Evolutionary conservation across 2,113 vertebrate genomes (phyloP).

Genomic region (Lepus europaeus): DNA sequence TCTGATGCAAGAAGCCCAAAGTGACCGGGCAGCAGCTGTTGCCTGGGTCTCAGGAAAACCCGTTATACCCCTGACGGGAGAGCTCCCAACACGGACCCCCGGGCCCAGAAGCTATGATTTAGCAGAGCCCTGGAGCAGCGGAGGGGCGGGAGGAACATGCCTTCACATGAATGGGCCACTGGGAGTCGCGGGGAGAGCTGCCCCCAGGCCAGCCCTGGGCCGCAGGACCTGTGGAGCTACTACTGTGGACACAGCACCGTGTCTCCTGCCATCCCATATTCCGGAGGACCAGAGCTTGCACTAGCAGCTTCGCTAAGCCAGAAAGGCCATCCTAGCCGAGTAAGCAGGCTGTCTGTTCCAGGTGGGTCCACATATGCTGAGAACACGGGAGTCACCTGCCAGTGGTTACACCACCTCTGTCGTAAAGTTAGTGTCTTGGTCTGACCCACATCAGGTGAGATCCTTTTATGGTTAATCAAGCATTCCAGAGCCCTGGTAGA

Average conservation of each 20-base stretch:
- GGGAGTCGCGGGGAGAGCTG: not conserved
- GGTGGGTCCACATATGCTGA: not conserved
- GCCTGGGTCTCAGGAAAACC: not conserved
- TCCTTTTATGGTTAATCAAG: not conserved
- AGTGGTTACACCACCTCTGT: too few relatives aligned
- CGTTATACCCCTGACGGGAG: not conserved
- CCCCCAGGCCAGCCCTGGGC: not conserved
- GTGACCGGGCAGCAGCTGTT: not conserved
- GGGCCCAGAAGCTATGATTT: not conserved
- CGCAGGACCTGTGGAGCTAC: not conserved
- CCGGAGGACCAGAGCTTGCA: too few relatives aligned
- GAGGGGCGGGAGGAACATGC: not conserved
- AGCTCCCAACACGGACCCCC: not conserved
- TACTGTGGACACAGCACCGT: not conserved
- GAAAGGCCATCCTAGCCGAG: not conserved
- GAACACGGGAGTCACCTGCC: not conserved
- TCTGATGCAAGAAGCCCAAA: not conserved
- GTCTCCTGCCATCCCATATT: too few relatives aligned
- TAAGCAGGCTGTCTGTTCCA: not conserved
- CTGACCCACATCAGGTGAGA: too few relatives aligned
- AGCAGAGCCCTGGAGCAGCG: not conserved
- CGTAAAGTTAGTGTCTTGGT: not conserved
- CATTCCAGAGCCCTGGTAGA: not conserved
- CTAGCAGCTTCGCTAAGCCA: not conserved
- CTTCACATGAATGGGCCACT: not conserved